Evolutionary conservation across 1,140 invertebrate species (phyloP), one percentile per base, ranked within the genome.

Genomic region (Drosophila asahinai): DNA sequence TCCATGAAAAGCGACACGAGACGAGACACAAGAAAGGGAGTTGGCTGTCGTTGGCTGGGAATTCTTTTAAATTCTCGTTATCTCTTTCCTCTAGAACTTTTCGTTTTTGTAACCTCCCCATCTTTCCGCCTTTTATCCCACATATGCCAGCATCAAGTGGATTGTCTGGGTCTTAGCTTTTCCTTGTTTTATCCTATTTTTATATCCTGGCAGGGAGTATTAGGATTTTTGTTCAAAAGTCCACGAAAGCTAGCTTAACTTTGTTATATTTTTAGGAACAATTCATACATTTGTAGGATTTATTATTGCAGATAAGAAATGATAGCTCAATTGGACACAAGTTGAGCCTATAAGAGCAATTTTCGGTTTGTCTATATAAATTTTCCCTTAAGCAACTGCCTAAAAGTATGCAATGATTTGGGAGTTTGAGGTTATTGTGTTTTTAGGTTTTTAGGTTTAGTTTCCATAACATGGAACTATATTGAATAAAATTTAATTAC

Each of bases 121-220:
- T 5, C 27, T 22, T 14, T 15, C 17, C 15, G 5, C 30, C 19
- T 17, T 63, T 63, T 63, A 40, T 49, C 11, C 17, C 27, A 71
- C 66, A 71, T 70, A 59, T 58, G 68, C 49, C 65, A 71, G 52
- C 70, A 73, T 73, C 67, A 61, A 71, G 67, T 67, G 64, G 70
- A 73, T 60, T 60, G 67, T 73, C 70, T 68, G 43, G 33, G 66
- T 42, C 66, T 89, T 71, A 77, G 81, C 64, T 59, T 67, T 61
- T 61, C 22, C 27, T 47, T 55, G 33, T 38, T 55, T 36, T 36
- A 54, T 19, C 6, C 30, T 2, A 14, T 54, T 36, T 19, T 36
- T 15, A 36, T 54, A 36, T 30, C 52, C 30, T 54, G 12, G 14
- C 1, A 9, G 7, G 2, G 33, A 19, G 33, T 38, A 22, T 8